Evolutionary conservation across 2,888 invertebrate species (phyloP), one percentile per base, ranked within the genome.

Genomic region (Drosophila neoperkinsi): DNA sequence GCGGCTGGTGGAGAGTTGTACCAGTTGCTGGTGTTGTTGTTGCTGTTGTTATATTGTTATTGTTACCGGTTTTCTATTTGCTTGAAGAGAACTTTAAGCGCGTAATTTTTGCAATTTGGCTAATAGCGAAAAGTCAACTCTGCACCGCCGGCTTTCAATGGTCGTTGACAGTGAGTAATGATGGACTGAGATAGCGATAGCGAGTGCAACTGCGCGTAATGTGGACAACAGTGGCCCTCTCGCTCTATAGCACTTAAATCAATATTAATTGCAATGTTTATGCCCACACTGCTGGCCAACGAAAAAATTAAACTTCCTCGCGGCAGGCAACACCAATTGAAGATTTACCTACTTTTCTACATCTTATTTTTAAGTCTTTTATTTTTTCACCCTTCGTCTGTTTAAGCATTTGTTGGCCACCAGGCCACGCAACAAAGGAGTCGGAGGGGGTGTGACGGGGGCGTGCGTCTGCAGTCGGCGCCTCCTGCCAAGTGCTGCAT

Each of bases 201-300:
- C 2, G 46, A 38, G 21, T 51, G 70, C 50, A 71, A 55, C 31
- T 31, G 30, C 18, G 62, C 66, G 41, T 60, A 73, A 57, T 64
- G 81, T 61, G 67, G 36, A 67, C 61, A 60, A 41, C 33, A 43
- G 43, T 21, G 11, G 43, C 43, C 6, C 11, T 5, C 43, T 11
- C 58, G 9, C 36, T 30, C 51, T 60, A 53, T 43, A 36, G 57
- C 73, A 84, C 81, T 87, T 87, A 84, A 82, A 84, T 87, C 88
- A 87, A 81, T 84, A 87, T 87, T 84, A 81, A 81, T 87, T 79
- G 72, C 88, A 46, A 61, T 84, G 79, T 79, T 84, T 81, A 76
- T 76, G 77, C 77, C 79, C 74, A 25, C 21, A 21, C 68, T 64
- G 68, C 72, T 57, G 69, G 68, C 74, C 61, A 66, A 38, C 25